Evolutionary conservation across 2,888 invertebrate genomes (phyloP).

Genomic region (Papilio demoleus): DNA sequence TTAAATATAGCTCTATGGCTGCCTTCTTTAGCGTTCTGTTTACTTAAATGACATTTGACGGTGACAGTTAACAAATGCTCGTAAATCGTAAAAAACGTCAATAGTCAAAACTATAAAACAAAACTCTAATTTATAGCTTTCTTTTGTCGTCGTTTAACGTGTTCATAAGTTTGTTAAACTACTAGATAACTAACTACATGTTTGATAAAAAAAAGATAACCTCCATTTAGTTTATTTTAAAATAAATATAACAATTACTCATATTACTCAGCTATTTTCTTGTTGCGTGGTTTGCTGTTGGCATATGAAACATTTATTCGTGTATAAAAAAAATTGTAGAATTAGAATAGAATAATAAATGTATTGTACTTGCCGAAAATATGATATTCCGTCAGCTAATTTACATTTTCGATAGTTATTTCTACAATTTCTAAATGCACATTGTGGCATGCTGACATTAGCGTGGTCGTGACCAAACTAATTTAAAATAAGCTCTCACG

Average conservation of each 20-base stretch:
- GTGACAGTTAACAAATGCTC: neutral
- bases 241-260: neutral
- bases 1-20: neutral
- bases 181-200: neutral
- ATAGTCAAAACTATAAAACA: neutral
- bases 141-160: neutral
- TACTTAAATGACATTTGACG: neutral
- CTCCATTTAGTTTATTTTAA: neutral
- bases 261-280: neutral
- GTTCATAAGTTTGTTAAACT: neutral
- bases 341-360: neutral
- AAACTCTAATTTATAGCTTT: neutral
- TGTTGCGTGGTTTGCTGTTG: neutral
- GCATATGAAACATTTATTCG: too few species aligned
- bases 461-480: constrained; percentile 20
- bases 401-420: constrained; percentile 21
- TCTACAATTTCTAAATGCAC: constrained; percentile 25
- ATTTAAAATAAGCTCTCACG: constrained; percentile 28
- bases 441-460: constrained; percentile 27
- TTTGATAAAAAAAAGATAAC: constrained; percentile 5
- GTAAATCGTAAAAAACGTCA: neutral
- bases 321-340: too few species aligned
- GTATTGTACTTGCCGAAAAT: constrained; percentile 25
- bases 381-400: constrained; percentile 25
- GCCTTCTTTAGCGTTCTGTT: neutral